Conservation (phyloP, 1,140 invertebrate species). For the Zaprionus lachaisei region DNA sequence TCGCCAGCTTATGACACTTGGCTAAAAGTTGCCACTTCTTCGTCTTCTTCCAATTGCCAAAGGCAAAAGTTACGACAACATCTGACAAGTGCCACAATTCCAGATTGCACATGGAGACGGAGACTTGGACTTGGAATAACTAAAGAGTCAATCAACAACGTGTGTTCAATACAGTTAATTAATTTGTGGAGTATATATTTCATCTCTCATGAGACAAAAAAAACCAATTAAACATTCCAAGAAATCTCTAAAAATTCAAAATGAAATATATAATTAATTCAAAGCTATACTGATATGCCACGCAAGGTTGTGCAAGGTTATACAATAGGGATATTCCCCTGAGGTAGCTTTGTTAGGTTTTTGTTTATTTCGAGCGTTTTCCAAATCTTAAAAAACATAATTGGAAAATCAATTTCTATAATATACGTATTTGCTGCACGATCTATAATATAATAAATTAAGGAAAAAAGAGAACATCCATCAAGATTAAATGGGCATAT, state of each 20-base stretch:
- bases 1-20: conserved; percentile 27
- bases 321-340: too few relatives aligned
- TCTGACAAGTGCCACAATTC: background rate
- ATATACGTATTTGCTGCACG: too few relatives aligned
- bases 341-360: too few relatives aligned
- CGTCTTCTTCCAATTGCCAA: background rate
- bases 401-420: too few relatives aligned
- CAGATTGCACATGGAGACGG: background rate
- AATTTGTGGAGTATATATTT: background rate
- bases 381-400: too few relatives aligned
- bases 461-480: too few relatives aligned
- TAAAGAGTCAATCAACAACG: background rate
- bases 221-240: background rate
- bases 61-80: background rate
- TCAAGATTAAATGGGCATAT: too few relatives aligned
- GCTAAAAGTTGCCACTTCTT: background rate
- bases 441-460: too few relatives aligned
- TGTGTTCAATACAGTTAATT: background rate
- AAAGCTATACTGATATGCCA: too few relatives aligned
- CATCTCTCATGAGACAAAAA: background rate
- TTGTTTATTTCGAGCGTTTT: too few relatives aligned
- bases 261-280: background rate
- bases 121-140: background rate
- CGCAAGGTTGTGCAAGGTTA: too few relatives aligned
- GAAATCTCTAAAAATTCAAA: background rate